A percentile compares a stretch with the other conserved stretches of the same genome.
These are phyloP conservation scores for Hippopotamus amphibius DNA, from an alignment of 2,113 vertebrate genomes.

Conservation along the genomic window DNA sequence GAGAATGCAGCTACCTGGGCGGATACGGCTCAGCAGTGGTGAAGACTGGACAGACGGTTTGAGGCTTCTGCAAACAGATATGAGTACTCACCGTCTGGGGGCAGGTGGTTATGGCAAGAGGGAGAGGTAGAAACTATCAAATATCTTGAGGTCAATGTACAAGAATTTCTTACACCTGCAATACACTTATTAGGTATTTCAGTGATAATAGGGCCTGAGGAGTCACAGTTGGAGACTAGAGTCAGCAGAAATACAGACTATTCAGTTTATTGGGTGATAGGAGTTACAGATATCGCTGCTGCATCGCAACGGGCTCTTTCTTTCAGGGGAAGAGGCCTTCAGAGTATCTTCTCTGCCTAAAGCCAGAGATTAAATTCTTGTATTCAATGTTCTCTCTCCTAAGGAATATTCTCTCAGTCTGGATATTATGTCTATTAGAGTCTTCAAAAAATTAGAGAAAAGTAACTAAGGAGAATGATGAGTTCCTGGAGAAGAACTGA, in stretches of 20 bases:
- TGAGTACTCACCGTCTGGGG: neutral
- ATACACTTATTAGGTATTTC: neutral
- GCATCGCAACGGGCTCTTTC: neutral
- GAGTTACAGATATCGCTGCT: neutral
- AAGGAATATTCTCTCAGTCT: neutral
- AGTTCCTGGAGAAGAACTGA: neutral
- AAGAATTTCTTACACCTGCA: neutral
- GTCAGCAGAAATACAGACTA: neutral
- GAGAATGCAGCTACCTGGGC: fast-evolving
- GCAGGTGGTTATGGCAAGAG: neutral
- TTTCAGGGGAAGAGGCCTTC: neutral
- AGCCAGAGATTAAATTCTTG: neutral
- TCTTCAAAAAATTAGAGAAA: neutral
- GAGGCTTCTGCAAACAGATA: neutral
- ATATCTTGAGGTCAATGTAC: neutral
- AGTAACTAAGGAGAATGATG: neutral
- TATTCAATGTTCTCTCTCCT: neutral
- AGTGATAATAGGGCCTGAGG: neutral
- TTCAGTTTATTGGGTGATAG: neutral
- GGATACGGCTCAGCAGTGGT: fast-evolving
- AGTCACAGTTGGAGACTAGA: neutral
- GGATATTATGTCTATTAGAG: neutral
- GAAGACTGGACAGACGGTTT: too few species aligned
- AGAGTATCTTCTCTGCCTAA: neutral
- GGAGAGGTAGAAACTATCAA: neutral